Evolutionary conservation across 2,888 invertebrate species (phyloP).

Genomic region (Hemistola chrysoprasaria): DNA sequence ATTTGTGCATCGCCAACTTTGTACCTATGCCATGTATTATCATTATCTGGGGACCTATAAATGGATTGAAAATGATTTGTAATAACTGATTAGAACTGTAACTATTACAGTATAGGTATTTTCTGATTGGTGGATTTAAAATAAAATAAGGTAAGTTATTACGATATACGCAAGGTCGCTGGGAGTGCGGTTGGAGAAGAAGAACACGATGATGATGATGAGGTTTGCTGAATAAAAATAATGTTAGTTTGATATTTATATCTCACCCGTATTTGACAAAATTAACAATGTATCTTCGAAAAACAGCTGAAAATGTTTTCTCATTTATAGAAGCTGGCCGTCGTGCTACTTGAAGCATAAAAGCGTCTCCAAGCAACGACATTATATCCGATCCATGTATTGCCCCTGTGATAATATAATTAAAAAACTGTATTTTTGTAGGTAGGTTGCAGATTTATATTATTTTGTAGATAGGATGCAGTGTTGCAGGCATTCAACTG

Average conservation of each 20-base stretch:
- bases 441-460: no score
- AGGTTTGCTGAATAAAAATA: no score
- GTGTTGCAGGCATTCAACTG: no score
- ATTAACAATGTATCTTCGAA: slow-evolving; percentile 56
- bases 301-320: slow-evolving; percentile 67
- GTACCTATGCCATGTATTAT: slow-evolving; percentile 84
- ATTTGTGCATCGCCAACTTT: slow-evolving; percentile 73
- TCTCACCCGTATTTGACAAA: slow-evolving; percentile 79
- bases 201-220: no score
- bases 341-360: slow-evolving; percentile 85
- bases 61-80: slow-evolving; percentile 10
- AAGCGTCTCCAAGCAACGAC: slow-evolving; percentile 84
- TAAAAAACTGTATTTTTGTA: no score
- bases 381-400: slow-evolving; percentile 86
- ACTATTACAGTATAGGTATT: no score
- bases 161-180: no score
- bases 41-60: slow-evolving; percentile 80
- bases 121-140: no score
- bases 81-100: not conserved
- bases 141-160: no score
- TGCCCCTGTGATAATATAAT: slow-evolving; percentile 68
- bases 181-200: no score
- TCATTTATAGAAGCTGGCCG: slow-evolving; percentile 83
- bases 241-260: no score
- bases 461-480: no score